A percentile compares a stretch with the other conserved stretches of the same genome.
phyloP scores from a whole-genome alignment of 2,888 invertebrate species.

The Tiliacea citrago region DNA sequence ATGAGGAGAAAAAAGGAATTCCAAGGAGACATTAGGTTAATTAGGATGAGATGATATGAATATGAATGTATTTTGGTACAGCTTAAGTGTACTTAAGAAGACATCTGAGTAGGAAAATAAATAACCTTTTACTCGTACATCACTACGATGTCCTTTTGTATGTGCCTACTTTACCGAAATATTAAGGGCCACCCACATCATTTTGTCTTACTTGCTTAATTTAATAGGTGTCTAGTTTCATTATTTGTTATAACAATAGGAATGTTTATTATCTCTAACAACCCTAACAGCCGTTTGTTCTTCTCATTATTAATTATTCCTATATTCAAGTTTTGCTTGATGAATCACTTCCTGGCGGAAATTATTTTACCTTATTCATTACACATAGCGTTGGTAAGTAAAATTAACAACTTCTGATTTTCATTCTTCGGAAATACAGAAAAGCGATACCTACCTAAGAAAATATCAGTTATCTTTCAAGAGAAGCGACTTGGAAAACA shows the following conservation, averaged over 20 bases:
- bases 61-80: neutral
- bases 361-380: too few relatives aligned
- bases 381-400: too few relatives aligned
- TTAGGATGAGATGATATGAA: conserved; percentile 3
- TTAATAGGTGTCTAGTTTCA: conserved; percentile 10
- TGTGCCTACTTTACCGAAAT: neutral
- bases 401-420: too few relatives aligned
- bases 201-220: neutral
- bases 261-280: neutral
- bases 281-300: neutral
- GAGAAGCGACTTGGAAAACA: conserved; percentile 4
- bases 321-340: conserved; percentile 53
- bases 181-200: neutral
- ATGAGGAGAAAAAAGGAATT: neutral
- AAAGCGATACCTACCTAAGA: conserved; percentile 11
- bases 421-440: neutral
- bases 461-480: conserved; percentile 39
- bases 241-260: neutral
- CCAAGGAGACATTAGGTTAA: neutral
- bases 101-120: neutral
- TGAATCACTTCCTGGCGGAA: conserved; percentile 63
- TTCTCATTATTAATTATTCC: conserved; percentile 33
- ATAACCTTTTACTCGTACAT: neutral
- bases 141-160: neutral
- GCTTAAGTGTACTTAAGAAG: conserved; percentile 1